Percentiles rank a stretch among this genome's conserved stretches.
phyloP scores from a whole-genome alignment of 2,888 invertebrate species.

The Campaea margaritaria region DNA sequence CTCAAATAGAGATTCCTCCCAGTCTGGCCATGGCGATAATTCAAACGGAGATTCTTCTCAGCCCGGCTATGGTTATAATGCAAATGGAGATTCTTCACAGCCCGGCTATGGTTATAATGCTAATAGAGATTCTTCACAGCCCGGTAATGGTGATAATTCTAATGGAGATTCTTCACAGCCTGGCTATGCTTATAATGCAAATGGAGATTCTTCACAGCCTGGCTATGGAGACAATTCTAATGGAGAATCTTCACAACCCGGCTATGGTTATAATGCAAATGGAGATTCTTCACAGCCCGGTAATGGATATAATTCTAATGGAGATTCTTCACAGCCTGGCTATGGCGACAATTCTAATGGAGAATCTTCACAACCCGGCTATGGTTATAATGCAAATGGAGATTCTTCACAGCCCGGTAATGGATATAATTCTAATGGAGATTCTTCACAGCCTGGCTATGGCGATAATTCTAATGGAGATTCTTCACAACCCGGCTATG shows the following conservation, averaged over 20 bases:
- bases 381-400: background rate
- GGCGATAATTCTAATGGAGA: conserved; percentile 8
- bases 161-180: background rate
- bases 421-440: conserved; percentile 2
- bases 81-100: conserved; percentile 4
- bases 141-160: background rate
- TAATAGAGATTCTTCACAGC: background rate
- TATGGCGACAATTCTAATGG: conserved; percentile 8
- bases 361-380: conserved; percentile 6
- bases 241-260: background rate
- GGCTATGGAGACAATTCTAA: conserved; percentile 10
- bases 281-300: conserved; percentile 5
- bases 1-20: background rate
- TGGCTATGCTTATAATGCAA: background rate
- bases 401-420: conserved; percentile 13
- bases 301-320: background rate
- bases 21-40: conserved; percentile 1
- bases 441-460: conserved; percentile 4
- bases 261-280: conserved; percentile 6
- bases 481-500: conserved; percentile 10
- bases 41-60: conserved; percentile 2
- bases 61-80: background rate
- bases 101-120: conserved; percentile 6
- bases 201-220: background rate
- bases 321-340: conserved; percentile 6